Conservation (phyloP, 2,113 vertebrate species). For the Montifringilla adamsi region DNA sequence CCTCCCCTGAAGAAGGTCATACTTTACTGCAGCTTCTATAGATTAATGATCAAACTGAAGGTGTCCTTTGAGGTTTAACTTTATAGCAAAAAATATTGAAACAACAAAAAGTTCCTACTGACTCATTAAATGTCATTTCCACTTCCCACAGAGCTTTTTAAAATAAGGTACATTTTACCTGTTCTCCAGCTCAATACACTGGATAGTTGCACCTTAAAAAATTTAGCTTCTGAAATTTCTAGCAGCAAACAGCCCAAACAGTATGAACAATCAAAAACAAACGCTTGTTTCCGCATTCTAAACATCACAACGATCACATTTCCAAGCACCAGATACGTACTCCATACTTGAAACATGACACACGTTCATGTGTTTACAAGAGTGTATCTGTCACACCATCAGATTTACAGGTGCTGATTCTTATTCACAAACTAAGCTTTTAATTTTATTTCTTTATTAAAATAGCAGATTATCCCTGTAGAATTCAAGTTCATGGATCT, state of each 20-base stretch:
- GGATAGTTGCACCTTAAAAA: neutral
- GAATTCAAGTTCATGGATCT: neutral
- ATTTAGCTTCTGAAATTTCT: neutral
- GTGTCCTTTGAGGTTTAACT: neutral
- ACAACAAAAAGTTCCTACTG: neutral
- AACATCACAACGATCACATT: neutral
- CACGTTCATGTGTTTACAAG: neutral
- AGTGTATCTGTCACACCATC: neutral
- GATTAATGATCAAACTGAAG: neutral
- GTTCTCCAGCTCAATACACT: neutral
- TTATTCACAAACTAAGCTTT: neutral
- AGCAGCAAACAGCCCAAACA: neutral
- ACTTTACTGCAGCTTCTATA: neutral
- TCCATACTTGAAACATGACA: neutral
- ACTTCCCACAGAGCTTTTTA: neutral
- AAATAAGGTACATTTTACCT: neutral
- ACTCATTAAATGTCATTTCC: neutral
- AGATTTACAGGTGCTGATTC: neutral
- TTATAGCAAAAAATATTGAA: neutral
- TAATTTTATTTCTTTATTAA: neutral
- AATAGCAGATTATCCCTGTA: neutral
- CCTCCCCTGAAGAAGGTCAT: rapidly evolving
- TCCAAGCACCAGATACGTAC: neutral
- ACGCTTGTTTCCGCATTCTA: neutral
- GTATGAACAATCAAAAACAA: neutral